phyloP scores from a whole-genome alignment of 2,113 vertebrate species.

The Falco punctatus region DNA sequence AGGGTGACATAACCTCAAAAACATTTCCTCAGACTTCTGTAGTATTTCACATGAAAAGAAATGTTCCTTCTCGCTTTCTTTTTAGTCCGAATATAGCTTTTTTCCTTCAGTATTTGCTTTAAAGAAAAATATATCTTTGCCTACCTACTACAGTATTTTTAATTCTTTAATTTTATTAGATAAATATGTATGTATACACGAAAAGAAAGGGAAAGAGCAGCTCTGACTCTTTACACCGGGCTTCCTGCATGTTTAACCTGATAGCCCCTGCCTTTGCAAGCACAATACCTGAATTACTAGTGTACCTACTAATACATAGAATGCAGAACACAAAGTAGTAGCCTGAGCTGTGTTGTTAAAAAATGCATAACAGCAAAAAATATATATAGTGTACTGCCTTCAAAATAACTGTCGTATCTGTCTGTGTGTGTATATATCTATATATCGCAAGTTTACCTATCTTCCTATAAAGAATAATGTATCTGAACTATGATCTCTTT shows the following conservation, averaged over 20 bases:
- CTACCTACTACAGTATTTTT: neutral
- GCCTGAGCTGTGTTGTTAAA: neutral
- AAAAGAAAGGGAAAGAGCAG: neutral
- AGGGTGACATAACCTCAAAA: neutral
- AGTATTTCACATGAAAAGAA: neutral
- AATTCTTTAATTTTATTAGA: neutral
- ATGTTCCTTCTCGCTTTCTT: neutral
- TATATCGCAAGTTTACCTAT: neutral
- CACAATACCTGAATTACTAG: neutral
- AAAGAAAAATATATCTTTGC: neutral
- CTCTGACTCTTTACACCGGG: neutral
- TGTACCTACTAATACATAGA: neutral
- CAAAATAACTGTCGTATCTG: neutral
- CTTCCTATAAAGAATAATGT: neutral
- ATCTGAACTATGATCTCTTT: neutral
- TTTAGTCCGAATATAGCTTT: neutral
- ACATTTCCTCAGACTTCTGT: neutral
- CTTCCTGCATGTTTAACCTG: neutral
- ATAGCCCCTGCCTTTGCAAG: neutral
- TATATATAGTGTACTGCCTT: neutral
- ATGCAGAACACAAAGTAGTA: neutral
- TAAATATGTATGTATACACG: neutral
- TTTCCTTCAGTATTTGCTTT: neutral
- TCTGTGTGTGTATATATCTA: rapidly evolving
- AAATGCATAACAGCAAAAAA: neutral